These are phyloP conservation scores for Naja naja DNA, from an alignment of 2,113 vertebrate genomes.

Conservation along the genomic window DNA sequence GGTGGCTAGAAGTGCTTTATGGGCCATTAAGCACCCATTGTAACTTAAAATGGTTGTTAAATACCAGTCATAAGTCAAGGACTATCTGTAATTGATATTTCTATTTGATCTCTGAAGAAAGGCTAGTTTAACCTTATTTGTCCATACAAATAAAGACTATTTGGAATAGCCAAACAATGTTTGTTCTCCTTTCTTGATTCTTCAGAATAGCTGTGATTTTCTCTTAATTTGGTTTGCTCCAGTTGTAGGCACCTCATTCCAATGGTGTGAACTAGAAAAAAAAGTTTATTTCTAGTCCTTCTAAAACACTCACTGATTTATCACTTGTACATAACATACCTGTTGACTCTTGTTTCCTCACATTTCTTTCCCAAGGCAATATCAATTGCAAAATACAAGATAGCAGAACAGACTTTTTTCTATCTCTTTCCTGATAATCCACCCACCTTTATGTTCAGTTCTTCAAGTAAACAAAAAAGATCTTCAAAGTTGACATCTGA, in stretches of 20 bases:
- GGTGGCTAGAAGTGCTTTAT: not conserved
- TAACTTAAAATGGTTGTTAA: not conserved
- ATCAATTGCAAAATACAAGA: constrained; percentile 79
- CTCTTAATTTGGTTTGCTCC: not conserved
- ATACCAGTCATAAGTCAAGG: not conserved
- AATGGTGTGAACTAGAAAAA: not conserved
- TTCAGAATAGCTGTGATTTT: not conserved
- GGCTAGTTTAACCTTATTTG: not conserved
- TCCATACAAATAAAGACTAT: not conserved
- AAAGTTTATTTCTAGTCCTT: not conserved
- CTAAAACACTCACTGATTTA: not conserved
- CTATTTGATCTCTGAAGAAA: not conserved
- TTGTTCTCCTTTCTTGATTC: not conserved
- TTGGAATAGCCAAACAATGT: not conserved
- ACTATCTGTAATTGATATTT: not conserved
- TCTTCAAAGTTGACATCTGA: constrained; percentile 66
- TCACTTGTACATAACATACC: not conserved
- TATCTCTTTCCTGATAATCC: constrained; percentile 91
- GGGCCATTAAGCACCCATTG: not conserved
- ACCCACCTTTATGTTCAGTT: constrained; percentile 83
- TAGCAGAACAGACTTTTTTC: constrained; percentile 84
- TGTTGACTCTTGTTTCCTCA: constrained; percentile 10
- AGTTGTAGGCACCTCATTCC: not conserved
- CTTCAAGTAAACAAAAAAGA: constrained; percentile 73
- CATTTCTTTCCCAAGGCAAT: constrained; percentile 70